Conservation (phyloP, 2,888 invertebrate species). For the Mactromeris polynyma region DNA sequence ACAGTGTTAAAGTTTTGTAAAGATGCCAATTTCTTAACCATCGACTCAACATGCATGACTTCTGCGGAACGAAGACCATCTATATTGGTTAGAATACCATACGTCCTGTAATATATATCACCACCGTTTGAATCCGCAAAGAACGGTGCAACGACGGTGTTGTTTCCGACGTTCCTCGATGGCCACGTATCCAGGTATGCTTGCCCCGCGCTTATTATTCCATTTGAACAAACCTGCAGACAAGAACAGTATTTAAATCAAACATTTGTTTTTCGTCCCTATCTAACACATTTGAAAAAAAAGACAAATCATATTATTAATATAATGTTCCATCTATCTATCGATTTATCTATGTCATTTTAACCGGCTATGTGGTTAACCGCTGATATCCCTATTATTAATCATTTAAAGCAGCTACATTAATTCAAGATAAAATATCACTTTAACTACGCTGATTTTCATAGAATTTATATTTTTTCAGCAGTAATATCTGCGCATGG, state of each 20-base stretch:
- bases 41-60: neutral
- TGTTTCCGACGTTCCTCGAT: neutral
- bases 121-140: slow-evolving; percentile 26
- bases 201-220: neutral
- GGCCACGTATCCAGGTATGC: neutral
- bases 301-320: no score
- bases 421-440: no score
- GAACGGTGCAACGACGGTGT: slow-evolving; percentile 19
- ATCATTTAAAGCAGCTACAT: no score
- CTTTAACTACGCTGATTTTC: no score
- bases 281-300: no score
- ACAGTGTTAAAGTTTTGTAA: neutral
- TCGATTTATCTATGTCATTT: no score
- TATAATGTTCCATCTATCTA: no score
- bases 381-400: no score
- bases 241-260: neutral
- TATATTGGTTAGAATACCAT: neutral
- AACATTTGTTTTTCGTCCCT: no score
- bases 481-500: no score
- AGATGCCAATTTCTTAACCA: slow-evolving; percentile 16
- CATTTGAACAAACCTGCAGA: slow-evolving; percentile 27
- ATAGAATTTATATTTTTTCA: no score
- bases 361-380: no score
- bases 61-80: neutral
- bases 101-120: slow-evolving; percentile 2